Evolutionary conservation across 2,113 vertebrate species (phyloP).

Genomic region (Copsychus sechellarum): DNA sequence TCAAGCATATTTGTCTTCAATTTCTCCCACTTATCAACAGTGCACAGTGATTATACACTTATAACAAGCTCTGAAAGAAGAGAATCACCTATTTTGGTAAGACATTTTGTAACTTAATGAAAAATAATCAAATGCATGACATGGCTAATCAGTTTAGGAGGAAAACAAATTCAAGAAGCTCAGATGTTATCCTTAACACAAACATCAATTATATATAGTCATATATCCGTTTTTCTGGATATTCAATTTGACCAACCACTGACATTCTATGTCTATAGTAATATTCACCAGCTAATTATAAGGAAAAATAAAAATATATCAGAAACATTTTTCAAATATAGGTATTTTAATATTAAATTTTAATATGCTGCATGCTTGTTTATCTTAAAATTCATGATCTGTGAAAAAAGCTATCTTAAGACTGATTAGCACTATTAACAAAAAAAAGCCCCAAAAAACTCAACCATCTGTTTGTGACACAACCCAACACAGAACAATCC

Average conservation of each 20-base stretch:
- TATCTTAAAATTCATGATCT: background rate
- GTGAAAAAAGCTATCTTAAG: background rate
- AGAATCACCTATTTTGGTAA: background rate
- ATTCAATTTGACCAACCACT: background rate
- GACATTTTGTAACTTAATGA: background rate
- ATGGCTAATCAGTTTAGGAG: background rate
- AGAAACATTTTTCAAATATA: background rate
- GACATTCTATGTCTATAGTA: background rate
- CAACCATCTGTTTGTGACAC: background rate
- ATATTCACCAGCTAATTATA: background rate
- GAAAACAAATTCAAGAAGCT: background rate
- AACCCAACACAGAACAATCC: slow-evolving; percentile 11
- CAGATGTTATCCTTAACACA: background rate
- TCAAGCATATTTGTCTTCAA: background rate
- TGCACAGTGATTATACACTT: background rate
- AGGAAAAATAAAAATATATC: background rate
- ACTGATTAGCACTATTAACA: background rate
- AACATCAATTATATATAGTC: background rate
- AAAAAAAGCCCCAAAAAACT: background rate
- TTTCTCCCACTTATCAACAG: background rate
- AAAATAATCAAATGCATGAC: background rate
- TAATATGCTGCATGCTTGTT: background rate
- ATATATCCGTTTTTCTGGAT: background rate
- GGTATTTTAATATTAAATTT: background rate
- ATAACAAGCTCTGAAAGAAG: background rate